Evolutionary conservation across 2,113 vertebrate genomes (phyloP).

Genomic region (Rhadina sibilatrix): DNA sequence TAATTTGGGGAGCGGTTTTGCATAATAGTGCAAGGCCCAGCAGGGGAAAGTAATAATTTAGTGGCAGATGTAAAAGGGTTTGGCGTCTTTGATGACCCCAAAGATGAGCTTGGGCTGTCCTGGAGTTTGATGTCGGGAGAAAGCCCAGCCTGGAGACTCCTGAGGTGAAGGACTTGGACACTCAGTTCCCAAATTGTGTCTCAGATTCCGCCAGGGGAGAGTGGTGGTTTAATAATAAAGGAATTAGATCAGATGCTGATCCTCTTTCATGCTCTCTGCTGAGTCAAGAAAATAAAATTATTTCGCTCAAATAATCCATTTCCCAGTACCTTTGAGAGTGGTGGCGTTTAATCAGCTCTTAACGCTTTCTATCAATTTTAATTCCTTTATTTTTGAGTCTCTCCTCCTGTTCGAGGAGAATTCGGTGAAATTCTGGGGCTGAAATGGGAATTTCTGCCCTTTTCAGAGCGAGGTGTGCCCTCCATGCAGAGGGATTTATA

Average conservation of each 20-base stretch:
- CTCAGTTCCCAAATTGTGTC: not conserved
- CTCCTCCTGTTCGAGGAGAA: not conserved
- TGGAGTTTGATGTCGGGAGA: not conserved
- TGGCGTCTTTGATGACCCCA: not conserved
- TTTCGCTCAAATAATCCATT: not conserved
- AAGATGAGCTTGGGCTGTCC: not conserved
- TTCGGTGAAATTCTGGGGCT: not conserved
- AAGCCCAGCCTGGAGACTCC: not conserved
- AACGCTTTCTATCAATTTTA: not conserved
- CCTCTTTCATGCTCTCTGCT: not conserved
- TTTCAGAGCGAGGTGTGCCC: not conserved
- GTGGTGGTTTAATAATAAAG: not conserved
- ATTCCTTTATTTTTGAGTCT: not conserved
- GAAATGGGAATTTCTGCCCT: not conserved
- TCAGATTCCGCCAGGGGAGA: not conserved
- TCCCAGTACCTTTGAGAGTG: not conserved
- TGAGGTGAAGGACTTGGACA: not conserved
- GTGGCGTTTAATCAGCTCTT: not conserved
- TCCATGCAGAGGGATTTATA: not conserved
- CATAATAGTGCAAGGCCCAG: not conserved
- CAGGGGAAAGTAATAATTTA: not conserved
- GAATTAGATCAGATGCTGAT: not conserved
- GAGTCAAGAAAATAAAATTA: not conserved
- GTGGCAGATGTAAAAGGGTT: not conserved
- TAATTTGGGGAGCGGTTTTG: not conserved